These are phyloP conservation scores for Stigmatopora argus DNA, from an alignment of 2,113 vertebrate genomes.

Conservation along the genomic window DNA sequence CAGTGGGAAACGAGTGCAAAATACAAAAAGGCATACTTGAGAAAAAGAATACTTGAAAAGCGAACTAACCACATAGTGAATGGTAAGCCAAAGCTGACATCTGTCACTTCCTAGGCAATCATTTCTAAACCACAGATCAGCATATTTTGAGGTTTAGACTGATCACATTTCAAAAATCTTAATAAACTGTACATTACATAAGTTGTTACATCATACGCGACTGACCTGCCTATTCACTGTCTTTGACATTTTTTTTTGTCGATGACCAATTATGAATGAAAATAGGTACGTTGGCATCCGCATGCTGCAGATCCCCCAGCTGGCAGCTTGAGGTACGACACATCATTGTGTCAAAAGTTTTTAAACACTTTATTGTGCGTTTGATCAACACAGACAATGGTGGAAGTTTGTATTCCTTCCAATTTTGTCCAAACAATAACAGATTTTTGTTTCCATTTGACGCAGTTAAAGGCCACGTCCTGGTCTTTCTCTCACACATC, in stretches of 20 bases:
- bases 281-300: conserved; percentile 3
- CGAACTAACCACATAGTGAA: background rate
- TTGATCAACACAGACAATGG: too few relatives aligned
- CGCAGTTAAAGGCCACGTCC: background rate
- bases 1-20: background rate
- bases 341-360: conserved; percentile 41
- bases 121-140: background rate
- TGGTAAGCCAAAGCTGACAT: background rate
- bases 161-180: too few relatives aligned
- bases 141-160: background rate
- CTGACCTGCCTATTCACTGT: background rate
- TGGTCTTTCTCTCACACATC: background rate
- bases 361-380: background rate
- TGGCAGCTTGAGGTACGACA: conserved; percentile 47
- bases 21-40: background rate
- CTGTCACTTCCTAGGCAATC: background rate
- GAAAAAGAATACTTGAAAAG: background rate
- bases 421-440: background rate
- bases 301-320: conserved; percentile 54
- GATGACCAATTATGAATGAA: background rate
- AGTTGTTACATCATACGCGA: background rate
- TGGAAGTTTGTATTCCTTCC: background rate
- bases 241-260: background rate
- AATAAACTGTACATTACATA: too few relatives aligned
- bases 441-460: background rate